Evolutionary conservation across 2,113 vertebrate genomes (phyloP).

Genomic region (Cinclus cinclus): DNA sequence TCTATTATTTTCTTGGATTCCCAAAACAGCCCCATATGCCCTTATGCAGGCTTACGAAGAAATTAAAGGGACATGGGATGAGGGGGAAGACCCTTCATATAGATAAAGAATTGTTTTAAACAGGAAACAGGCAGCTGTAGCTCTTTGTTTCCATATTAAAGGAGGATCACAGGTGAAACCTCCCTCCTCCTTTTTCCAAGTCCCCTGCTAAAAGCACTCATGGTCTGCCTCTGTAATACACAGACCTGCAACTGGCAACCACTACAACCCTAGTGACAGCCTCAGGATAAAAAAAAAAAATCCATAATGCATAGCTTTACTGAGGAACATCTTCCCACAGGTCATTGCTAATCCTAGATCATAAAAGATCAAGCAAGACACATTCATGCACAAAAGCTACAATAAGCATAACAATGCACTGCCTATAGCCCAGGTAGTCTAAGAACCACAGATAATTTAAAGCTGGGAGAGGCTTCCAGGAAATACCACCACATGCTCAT

Average conservation of each 20-base stretch:
- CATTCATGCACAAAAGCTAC: neutral
- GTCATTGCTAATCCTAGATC: neutral
- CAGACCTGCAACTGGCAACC: neutral
- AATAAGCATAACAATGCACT: neutral
- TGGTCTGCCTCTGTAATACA: neutral
- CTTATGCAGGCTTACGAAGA: neutral
- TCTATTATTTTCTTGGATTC: neutral
- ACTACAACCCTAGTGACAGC: neutral
- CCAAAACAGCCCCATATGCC: neutral
- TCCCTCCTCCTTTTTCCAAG: neutral
- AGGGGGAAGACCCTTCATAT: neutral
- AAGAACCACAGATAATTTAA: neutral
- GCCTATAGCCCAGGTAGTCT: neutral
- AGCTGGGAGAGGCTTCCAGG: neutral
- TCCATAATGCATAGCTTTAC: neutral
- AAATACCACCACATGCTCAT: neutral
- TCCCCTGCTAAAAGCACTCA: neutral
- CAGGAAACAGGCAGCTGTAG: neutral
- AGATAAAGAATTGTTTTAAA: neutral
- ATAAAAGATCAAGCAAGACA: neutral
- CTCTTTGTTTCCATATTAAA: neutral
- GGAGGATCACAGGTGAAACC: neutral
- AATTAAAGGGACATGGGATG: neutral
- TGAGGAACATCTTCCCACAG: neutral
- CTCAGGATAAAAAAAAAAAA: neutral